A percentile compares a stretch with the other conserved stretches of the same genome.
phyloP scores from a whole-genome alignment of 2,888 invertebrate genomes.

The Campaea margaritaria region DNA sequence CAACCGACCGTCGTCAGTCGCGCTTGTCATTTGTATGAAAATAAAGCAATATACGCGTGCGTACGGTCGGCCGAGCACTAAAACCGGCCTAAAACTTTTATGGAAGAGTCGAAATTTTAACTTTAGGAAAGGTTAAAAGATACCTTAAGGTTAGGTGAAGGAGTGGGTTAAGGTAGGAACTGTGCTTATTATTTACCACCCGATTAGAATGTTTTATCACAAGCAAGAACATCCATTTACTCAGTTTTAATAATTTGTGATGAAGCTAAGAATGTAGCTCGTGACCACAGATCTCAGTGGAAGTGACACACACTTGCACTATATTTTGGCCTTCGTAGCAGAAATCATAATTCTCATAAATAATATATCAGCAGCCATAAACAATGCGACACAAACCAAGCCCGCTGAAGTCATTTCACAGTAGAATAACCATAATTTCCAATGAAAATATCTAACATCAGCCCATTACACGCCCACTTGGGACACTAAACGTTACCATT shows the following conservation, averaged over 20 bases:
- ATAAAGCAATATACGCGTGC: too few species aligned
- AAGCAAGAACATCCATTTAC: too few species aligned
- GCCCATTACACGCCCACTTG: slow-evolving; percentile 64
- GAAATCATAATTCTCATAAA: not conserved
- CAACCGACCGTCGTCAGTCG: too few species aligned
- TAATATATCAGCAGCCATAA: slow-evolving; percentile 12
- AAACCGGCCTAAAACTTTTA: too few species aligned
- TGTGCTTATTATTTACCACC: too few species aligned
- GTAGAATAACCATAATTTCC: slow-evolving; percentile 51
- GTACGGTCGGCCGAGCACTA: too few species aligned
- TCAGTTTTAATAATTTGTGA: not conserved
- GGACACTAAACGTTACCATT: slow-evolving; percentile 46
- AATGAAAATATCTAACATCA: slow-evolving; percentile 62
- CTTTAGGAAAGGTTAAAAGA: not conserved
- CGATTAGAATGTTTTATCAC: too few species aligned
- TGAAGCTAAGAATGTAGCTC: not conserved
- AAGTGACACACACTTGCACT: not conserved
- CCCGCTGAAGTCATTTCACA: slow-evolving; percentile 30
- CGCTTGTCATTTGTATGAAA: too few species aligned
- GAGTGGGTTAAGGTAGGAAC: not conserved
- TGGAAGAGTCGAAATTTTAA: not conserved
- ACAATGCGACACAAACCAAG: slow-evolving; percentile 25
- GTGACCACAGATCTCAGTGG: too few species aligned
- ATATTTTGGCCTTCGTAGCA: not conserved
- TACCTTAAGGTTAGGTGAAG: too few species aligned